phyloP scores from a whole-genome alignment of 2,888 invertebrate genomes.

The Pocota personata region DNA sequence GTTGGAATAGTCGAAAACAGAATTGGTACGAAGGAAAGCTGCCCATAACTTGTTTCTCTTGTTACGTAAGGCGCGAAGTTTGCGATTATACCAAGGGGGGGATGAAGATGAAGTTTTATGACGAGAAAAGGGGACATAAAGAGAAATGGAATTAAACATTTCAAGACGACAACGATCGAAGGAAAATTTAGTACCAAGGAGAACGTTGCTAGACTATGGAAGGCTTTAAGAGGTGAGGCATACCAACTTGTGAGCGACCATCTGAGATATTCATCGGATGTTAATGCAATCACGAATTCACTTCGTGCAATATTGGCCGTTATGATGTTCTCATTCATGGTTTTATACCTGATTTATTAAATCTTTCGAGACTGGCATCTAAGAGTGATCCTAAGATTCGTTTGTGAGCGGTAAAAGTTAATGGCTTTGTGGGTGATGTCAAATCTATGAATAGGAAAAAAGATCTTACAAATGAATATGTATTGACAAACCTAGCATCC shows the following conservation, averaged over 20 bases:
- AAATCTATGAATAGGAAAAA: slow-evolving; percentile 17
- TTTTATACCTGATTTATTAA: not conserved
- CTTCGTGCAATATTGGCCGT: not conserved
- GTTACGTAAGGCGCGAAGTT: no score
- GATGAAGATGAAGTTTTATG: no score
- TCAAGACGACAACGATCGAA: not conserved
- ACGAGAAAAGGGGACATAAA: no score
- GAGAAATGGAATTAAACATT: no score
- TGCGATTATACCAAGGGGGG: no score
- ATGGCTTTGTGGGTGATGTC: slow-evolving; percentile 16
- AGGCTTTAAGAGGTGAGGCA: not conserved
- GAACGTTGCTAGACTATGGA: not conserved
- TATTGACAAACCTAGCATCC: not conserved
- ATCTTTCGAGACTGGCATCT: not conserved
- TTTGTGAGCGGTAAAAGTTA: slow-evolving; percentile 11
- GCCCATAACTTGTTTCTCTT: no score
- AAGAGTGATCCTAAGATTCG: slow-evolving; percentile 19
- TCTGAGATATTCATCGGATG: not conserved
- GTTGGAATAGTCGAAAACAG: no score
- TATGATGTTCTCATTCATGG: slow-evolving; percentile 8
- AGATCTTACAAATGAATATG: slow-evolving; percentile 13
- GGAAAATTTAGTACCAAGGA: not conserved
- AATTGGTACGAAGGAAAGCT: no score
- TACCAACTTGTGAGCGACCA: not conserved
- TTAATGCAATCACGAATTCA: not conserved